Base-by-base conservation (phyloP, 1,140 invertebrate genomes). In the Bombus sylvicola region DNA sequence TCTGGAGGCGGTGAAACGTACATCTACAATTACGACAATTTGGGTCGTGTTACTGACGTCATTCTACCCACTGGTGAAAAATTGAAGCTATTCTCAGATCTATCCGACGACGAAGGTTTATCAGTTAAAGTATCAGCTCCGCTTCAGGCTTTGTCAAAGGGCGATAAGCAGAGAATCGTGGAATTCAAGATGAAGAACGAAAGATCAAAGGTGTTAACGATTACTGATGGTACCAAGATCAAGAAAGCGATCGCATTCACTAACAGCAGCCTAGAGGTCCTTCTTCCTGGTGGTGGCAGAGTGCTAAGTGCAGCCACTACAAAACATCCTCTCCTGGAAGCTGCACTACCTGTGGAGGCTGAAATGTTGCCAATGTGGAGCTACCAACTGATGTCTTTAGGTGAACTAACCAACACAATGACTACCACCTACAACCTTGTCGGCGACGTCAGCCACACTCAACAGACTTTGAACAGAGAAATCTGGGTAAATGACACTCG, bases 361-460 rank as follows among this genome's bases (percentile, higher is more conserved):
- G 98, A 98, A 95, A 98, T 99, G 97, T 95, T 98, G 64, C 97
- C 97, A 18, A 97, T 98, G 96, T 98, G 97, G 97, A 98, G 97
- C 57, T 97, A 97, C 90, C 97, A 98, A 94, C 96, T 96, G 10
- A 96, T 97, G 80, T 97, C 96, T 18, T 96, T 97, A 89, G 97
- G 98, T n/a, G 97, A 97, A 86, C 94, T 98, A 15, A 96, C 97
- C 37, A 98, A 98, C 91, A 96, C 96, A 28, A 98, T 98, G 97
- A 97, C 97, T 66, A 98, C 97, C 3, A 96, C 97, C 6, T 98
- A 98, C 91, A 97, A 97, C 83, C 94, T 98, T 34, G 97, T 98
- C 1, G 98, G 98, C 3, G 98, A 98, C 93, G 97, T 98, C 5
- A 96, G 97, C 69, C 97, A 98, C 89, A 97, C 97, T 0, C 97